Evolutionary conservation across 2,113 vertebrate species (phyloP).

Genomic region (Sinocyclocheilus rhinocerous): DNA sequence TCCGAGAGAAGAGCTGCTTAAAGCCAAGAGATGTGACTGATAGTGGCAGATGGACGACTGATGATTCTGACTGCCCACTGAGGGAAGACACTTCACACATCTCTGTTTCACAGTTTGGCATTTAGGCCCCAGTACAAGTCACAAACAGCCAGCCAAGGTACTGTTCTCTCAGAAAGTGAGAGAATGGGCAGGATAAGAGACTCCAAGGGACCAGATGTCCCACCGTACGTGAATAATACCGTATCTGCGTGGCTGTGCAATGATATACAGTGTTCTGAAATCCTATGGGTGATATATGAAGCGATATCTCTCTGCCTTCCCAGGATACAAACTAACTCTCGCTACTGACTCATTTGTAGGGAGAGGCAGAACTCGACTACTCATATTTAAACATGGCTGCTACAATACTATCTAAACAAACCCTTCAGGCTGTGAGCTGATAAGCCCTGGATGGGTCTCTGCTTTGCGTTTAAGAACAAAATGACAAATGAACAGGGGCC

Average conservation of each 20-base stretch:
- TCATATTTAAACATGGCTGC: constrained; percentile 58
- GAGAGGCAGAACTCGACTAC: constrained; percentile 34
- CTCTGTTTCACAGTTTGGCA: constrained; percentile 40
- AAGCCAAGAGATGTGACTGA: constrained; percentile 38
- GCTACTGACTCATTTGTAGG: constrained; percentile 48
- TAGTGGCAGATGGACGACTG: constrained; percentile 36
- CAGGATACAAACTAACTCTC: constrained; percentile 5
- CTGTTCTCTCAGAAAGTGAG: not conserved
- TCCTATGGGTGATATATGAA: constrained; percentile 44
- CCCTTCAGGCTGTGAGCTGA: constrained; percentile 49
- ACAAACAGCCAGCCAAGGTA: constrained; percentile 1
- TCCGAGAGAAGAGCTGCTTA: constrained; percentile 36
- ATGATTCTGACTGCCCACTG: constrained; percentile 35
- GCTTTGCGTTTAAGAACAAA: constrained; percentile 50
- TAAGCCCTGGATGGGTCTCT: constrained; percentile 44
- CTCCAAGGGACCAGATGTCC: constrained; percentile 11
- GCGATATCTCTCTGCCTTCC: constrained; percentile 26
- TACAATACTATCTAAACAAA: constrained; percentile 56
- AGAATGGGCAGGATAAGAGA: not conserved
- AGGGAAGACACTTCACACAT: constrained; percentile 34
- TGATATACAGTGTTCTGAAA: constrained; percentile 14
- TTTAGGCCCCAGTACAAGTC: constrained; percentile 12
- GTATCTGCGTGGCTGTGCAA: constrained; percentile 7
- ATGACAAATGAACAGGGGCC: constrained; percentile 33
- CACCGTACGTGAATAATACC: not conserved